Base-by-base conservation (phyloP, 2,113 vertebrate species). In the Amphilophus citrinellus region DNA sequence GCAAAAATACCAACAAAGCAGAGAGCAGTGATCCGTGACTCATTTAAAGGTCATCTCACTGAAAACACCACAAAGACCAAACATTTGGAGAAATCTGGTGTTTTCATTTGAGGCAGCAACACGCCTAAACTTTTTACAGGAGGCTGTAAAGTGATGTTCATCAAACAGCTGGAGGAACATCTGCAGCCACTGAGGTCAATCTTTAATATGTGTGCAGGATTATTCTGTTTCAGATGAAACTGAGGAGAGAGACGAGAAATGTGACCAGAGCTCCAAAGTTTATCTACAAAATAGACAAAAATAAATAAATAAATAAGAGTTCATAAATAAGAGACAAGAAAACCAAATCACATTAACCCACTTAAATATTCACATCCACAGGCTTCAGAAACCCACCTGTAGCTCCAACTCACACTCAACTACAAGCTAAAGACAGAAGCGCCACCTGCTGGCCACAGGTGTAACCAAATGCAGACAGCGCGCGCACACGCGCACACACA, bases 1-100 rank as follows among this genome's bases (percentile, higher is more conserved):
- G 44, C 66, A 71, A 71, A 27, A 30, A 63, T 30, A 60, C 22
- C 11, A 13, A 63, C 17, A 35, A 50, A 47, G 42, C 8, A 50
- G 24, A 71, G 66, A 30, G 47, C 14, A 53, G 17, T 14, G 47
- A 50, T 17, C 47, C 15, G 5, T 2, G 3, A 13, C 4, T 10
- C 66, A 5, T 73, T 53, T 53, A 17, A 18, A 53, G 50, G 17
- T 5, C 2, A 47, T 47, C 13, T 47, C 13, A 47, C 5, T 6
- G 53, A 0, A 7, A 0, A 20, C 66, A 53, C 2, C 17, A 6
- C 14, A 17, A 50, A 50, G 14, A 17, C 47, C 2, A 53, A 53
- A 2, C 14, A 22, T 39, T 65, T 1, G 32, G 17, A 15, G n/a
- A 30, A 18, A 30, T 53, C 5, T 50, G 47, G 14, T 47, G 39